Base-by-base conservation (phyloP, 2,797 vertebrate species). In the Dipus sagitta region DNA sequence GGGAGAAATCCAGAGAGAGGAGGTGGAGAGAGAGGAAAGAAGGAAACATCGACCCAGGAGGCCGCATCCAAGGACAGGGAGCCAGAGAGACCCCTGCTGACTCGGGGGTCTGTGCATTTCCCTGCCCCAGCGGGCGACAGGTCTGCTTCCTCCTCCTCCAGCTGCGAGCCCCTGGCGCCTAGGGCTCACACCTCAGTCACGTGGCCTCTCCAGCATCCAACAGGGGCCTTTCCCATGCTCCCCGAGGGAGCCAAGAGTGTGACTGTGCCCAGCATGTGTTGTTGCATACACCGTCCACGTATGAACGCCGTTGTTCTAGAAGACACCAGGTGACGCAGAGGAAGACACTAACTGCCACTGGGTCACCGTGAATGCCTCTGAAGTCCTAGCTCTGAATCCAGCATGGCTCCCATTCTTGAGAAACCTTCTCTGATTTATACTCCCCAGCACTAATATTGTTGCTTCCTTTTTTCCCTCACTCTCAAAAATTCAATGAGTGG, bases 401-500 rank as follows among this genome's bases (percentile, higher is more conserved):
- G 72, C 21, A 58, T 10, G 42, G 71, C 38, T 26, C 28, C 71
- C 52, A 32, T 52, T 76, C 32, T 60, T 93, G 34, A 94, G 42
- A 75, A 68, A 77, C 17, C 74, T 80, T 86, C 47, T 92, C 34
- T 93, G 67, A 76, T 90, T 94, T 88, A 23, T 28, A 86, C 38
- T 7, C 30, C 0, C 26, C 30, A 26, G 79, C 1, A 64, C 9
- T 38, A 88, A 58, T 52, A 32, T 30, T 64, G 20, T 24, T 62
- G 32, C 28, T 24, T 64, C n/a, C 65, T 34, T 38, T 72, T 47
- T 54, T 15, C n/a, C n/a, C 76, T 11, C 83, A 42, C 72, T 89
- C 42, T 92, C 64, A 88, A 17, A 95, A 96, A 20, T 78, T 21
- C 68, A 77, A 12, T 81, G 15, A 17, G 87, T 5, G 30, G 52